Percentiles rank a stretch among this genome's conserved stretches.
These are phyloP conservation scores for Anthophora plumipes DNA, from an alignment of 2,888 invertebrate genomes.

Conservation along the genomic window DNA sequence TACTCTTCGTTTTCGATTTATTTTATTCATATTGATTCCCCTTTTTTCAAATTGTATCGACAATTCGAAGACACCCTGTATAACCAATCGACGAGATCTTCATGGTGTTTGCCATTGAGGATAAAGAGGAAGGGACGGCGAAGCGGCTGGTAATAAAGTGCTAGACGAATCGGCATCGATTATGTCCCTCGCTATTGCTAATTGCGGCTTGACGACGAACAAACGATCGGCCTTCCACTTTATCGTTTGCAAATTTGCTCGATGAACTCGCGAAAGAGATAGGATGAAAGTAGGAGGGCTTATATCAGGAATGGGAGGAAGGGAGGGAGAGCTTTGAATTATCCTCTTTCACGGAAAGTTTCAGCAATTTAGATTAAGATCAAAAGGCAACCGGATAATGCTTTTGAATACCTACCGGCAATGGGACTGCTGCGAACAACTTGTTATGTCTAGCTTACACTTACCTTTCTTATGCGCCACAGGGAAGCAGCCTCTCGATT, in stretches of 20 bases:
- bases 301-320: background rate
- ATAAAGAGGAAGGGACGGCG: background rate
- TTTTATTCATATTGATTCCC: no score
- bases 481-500: conserved; percentile 20
- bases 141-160: conserved; percentile 9
- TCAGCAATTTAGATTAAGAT: conserved; percentile 75
- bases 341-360: conserved; percentile 61
- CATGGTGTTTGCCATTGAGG: background rate
- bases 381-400: conserved; percentile 73
- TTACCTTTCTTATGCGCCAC: conserved; percentile 26
- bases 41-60: no score
- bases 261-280: conserved; percentile 15
- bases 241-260: conserved; percentile 59
- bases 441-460: conserved; percentile 45
- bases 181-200: conserved; percentile 49
- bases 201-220: conserved; percentile 53
- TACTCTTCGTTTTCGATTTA: no score
- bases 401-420: conserved; percentile 45
- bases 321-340: conserved; percentile 40
- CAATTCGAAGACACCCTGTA: background rate
- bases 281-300: background rate
- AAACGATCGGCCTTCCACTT: conserved; percentile 43
- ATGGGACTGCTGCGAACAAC: conserved; percentile 42
- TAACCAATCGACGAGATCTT: conserved; percentile 11
- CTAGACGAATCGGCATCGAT: conserved; percentile 45